Conservation (phyloP, 2,797 vertebrate species). For the Danionella dracula region DNA sequence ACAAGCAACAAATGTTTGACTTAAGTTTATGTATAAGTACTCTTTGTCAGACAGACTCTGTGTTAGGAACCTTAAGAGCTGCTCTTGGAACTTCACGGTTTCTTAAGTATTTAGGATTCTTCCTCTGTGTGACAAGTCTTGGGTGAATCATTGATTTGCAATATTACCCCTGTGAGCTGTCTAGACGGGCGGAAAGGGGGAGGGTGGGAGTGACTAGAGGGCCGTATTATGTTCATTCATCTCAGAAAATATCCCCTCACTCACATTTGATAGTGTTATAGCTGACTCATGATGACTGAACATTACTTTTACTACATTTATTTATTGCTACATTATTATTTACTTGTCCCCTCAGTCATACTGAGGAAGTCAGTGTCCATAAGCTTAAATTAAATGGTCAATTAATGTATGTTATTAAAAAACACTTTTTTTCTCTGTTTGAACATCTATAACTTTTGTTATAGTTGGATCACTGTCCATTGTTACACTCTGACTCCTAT, state of each 20-base stretch:
- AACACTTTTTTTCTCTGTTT: too few relatives aligned
- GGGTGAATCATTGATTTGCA: slow-evolving; percentile 60
- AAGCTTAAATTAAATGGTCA: too few relatives aligned
- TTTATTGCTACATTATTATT: slow-evolving; percentile 1
- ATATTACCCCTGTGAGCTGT: slow-evolving; percentile 47
- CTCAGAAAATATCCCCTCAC: slow-evolving; percentile 13
- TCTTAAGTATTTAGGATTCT: slow-evolving; percentile 41
- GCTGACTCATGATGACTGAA: slow-evolving; percentile 26
- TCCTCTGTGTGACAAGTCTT: slow-evolving; percentile 44
- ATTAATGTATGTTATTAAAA: too few relatives aligned
- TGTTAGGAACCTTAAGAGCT: too few relatives aligned
- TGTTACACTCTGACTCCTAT: too few relatives aligned
- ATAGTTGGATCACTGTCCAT: too few relatives aligned
- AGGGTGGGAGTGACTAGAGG: background rate
- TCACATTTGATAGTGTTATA: slow-evolving; percentile 29
- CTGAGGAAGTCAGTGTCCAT: background rate
- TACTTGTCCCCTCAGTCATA: slow-evolving; percentile 23
- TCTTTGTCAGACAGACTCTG: too few relatives aligned
- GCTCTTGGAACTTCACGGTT: slow-evolving; percentile 10
- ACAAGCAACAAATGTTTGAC: background rate
- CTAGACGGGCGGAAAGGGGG: slow-evolving; percentile 38
- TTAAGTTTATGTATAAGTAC: too few relatives aligned
- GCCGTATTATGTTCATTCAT: slow-evolving; percentile 33
- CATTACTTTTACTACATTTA: slow-evolving; percentile 25
- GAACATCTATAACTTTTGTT: too few relatives aligned